These are phyloP conservation scores for Falco biarmicus DNA, from an alignment of 2,797 vertebrate genomes.

Conservation along the genomic window DNA sequence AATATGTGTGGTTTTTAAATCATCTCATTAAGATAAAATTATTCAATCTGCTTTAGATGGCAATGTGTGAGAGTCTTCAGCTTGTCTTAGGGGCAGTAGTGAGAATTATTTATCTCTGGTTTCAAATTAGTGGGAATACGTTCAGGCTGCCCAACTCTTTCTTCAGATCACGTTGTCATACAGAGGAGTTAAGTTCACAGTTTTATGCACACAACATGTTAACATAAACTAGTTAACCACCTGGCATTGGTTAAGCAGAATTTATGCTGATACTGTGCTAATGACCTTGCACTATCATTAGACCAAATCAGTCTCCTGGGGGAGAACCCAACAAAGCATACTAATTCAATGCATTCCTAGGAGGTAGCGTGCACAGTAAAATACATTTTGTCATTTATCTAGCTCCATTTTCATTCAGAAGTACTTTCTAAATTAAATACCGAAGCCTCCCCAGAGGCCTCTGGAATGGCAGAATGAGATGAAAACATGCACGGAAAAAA, in stretches of 20 bases:
- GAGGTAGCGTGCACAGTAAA: slow-evolving; percentile 7
- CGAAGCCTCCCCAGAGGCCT: not conserved
- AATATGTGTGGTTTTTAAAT: not conserved
- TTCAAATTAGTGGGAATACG: not conserved
- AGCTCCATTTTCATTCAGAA: slow-evolving; percentile 28
- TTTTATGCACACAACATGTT: slow-evolving; percentile 10
- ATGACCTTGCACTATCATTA: slow-evolving; percentile 59
- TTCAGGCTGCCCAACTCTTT: not conserved
- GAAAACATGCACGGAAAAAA: not conserved
- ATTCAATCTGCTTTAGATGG: not conserved
- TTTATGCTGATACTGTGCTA: slow-evolving; percentile 51
- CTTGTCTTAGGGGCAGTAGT: not conserved
- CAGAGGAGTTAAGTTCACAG: not conserved
- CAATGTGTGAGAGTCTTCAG: not conserved
- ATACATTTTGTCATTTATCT: slow-evolving; percentile 31
- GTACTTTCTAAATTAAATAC: slow-evolving; percentile 34
- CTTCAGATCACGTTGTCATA: not conserved
- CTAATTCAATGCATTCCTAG: not conserved
- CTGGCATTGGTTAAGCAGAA: slow-evolving; percentile 54
- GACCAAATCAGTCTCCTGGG: slow-evolving; percentile 47
- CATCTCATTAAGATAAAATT: not conserved
- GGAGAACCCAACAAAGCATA: slow-evolving; percentile 39
- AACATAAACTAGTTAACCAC: slow-evolving; percentile 41
- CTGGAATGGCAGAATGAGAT: not conserved
- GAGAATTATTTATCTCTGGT: not conserved